Evolutionary conservation across 1,140 invertebrate genomes (phyloP), one percentile per base, ranked within the genome.

Genomic region (Hycleus cichorii): DNA sequence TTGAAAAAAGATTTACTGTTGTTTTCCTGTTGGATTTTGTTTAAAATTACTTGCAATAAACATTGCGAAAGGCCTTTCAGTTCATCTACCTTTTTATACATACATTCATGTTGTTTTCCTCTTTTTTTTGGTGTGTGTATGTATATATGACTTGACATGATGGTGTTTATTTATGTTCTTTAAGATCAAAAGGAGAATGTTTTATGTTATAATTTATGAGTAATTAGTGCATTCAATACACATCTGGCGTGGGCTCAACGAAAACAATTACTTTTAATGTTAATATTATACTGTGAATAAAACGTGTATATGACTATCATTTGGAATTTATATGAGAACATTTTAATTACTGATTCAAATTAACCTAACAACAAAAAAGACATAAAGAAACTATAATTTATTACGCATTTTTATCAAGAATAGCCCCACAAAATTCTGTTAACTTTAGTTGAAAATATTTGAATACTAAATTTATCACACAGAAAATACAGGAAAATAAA

Each of bases 221-320:
- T 58, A 59, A 62, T 62, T 59, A 62, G 60, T 55, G 49, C 39
- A 52, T 49, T 53, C 39, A 62, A 57, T 60, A 53, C 45, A 47
- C 18, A 9, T 47, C 40, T 57, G 39, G 55, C 57, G 60, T 62
- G 58, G 57, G 60, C 48, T 57, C 46, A 63, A 62, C 54, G 58
- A 59, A 65, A 68, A 68, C 65, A 68, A 68, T 68, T 65, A 63
- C 58, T 55, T 68, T 68, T 68, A 65, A 64, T 65, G 62, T 62
- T 57, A 61, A 59, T 59, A 32, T 32, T 32, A 32, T 32, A 32
- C 32, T 32, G 32, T 59, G 25, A 51, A 42, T 42, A 52, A 47
- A 47, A 46, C 50, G 51, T 46, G 53, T 59, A 54, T 49, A 45
- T 49, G 47, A 42, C 51, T 53, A 53, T 45, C 51, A 45, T 53